Conservation (phyloP, 64 coral and sea anemone species). For the Montipora sp. region DNA sequence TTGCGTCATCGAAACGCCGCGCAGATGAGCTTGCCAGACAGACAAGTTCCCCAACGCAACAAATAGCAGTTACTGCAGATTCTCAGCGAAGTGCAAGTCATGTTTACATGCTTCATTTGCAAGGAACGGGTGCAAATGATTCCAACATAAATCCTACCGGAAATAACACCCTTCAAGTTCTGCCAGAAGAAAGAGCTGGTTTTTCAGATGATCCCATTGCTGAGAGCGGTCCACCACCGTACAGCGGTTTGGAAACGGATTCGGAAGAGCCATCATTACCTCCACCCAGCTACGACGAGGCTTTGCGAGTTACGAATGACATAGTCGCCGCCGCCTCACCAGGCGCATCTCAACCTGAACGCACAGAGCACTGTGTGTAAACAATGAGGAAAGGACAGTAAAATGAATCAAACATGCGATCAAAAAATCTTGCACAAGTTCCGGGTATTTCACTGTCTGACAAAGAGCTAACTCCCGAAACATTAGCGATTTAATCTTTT, state of each 20-base stretch:
- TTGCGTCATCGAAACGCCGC: not conserved
- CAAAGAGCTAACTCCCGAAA: too few species aligned
- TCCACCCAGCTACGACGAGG: constrained; percentile 30
- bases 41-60: not conserved
- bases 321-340: not conserved
- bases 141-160: not conserved
- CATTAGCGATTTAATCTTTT: too few species aligned
- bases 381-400: not conserved
- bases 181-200: not conserved
- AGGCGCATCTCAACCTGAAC: not conserved
- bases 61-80: not conserved
- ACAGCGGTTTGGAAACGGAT: not conserved
- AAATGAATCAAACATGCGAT: not conserved
- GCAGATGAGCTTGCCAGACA: not conserved
- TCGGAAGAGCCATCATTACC: not conserved
- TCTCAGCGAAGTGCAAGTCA: not conserved
- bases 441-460: too few species aligned
- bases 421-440: not conserved
- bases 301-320: not conserved
- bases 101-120: not conserved
- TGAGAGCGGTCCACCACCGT: constrained; percentile 32
- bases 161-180: not conserved
- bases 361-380: not conserved
- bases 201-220: not conserved
- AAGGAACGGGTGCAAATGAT: not conserved